These are phyloP conservation scores for Callyntrura sp. DNA, from an alignment of 2,888 invertebrate genomes.

Conservation along the genomic window DNA sequence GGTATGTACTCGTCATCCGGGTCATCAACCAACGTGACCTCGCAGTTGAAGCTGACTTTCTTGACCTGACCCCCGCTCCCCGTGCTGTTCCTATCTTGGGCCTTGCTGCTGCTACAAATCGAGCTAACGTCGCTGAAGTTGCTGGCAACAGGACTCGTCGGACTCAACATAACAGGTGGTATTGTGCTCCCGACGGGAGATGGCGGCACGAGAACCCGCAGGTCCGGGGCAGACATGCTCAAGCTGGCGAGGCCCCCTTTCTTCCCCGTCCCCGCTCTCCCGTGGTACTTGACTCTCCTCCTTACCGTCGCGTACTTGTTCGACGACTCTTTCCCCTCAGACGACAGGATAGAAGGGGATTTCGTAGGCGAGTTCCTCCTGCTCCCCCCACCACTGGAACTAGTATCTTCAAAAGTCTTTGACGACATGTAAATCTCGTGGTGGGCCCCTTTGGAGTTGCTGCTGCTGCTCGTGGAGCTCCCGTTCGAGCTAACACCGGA, in stretches of 20 bases:
- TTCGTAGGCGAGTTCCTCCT: constrained; percentile 64
- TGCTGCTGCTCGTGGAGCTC: constrained; percentile 63
- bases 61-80: constrained; percentile 58
- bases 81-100: constrained; percentile 47
- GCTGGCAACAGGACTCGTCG: constrained; percentile 52
- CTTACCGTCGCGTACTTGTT: constrained; percentile 81
- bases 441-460: constrained; percentile 23
- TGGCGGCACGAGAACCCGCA: constrained; percentile 68
- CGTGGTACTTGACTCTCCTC: constrained; percentile 77
- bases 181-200: background rate
- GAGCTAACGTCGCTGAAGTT: constrained; percentile 59
- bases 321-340: constrained; percentile 42
- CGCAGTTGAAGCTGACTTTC: constrained; percentile 83
- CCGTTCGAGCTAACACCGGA: constrained; percentile 80
- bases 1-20: constrained; percentile 83
- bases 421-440: constrained; percentile 57
- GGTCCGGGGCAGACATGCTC: constrained; percentile 80
- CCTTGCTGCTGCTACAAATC: constrained; percentile 64
- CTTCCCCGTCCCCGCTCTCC: constrained; percentile 42
- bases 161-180: constrained; percentile 57
- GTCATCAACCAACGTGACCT: constrained; percentile 82
- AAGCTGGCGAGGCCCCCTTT: constrained; percentile 63
- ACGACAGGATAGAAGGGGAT: constrained; percentile 59
- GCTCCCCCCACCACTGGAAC: background rate
- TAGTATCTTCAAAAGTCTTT: constrained; percentile 38